Evolutionary conservation across 2,113 vertebrate species (phyloP).

Genomic region (Procavia capensis): DNA sequence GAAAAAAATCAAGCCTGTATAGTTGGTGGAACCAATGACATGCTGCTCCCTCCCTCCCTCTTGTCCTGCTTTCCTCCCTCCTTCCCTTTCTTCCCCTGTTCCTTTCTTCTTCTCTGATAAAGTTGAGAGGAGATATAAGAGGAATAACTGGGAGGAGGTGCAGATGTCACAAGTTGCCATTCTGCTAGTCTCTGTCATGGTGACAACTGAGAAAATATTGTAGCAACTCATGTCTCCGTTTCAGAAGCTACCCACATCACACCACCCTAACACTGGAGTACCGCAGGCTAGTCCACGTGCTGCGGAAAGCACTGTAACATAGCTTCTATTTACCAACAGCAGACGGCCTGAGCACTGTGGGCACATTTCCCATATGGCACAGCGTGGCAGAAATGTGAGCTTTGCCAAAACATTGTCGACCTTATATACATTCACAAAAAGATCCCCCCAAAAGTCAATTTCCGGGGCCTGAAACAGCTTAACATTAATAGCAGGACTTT

Average conservation of each 20-base stretch:
- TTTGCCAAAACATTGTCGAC: constrained; percentile 54
- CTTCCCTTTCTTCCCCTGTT: too few relatives aligned
- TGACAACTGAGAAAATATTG: constrained; percentile 32
- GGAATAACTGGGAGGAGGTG: neutral
- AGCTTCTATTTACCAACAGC: constrained; percentile 47
- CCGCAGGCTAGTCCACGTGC: neutral
- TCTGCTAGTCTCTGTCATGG: constrained; percentile 9
- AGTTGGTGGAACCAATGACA: constrained; percentile 37
- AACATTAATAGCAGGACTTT: neutral
- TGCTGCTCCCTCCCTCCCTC: neutral
- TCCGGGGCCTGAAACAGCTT: neutral
- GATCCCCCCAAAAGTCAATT: constrained; percentile 2
- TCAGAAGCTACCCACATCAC: neutral
- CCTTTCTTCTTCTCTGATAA: neutral
- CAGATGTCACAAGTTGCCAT: neutral
- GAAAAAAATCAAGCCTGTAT: neutral
- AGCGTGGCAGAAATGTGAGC: neutral
- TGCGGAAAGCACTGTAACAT: neutral
- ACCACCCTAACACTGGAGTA: neutral
- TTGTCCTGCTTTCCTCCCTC: accelerated
- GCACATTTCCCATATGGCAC: neutral
- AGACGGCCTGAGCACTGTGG: neutral
- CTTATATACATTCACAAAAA: constrained; percentile 18
- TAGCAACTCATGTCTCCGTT: constrained; percentile 6
- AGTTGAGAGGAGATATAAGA: neutral